Evolutionary conservation across 1,140 invertebrate genomes (phyloP).

Genomic region (Heliconius hewitsoni): DNA sequence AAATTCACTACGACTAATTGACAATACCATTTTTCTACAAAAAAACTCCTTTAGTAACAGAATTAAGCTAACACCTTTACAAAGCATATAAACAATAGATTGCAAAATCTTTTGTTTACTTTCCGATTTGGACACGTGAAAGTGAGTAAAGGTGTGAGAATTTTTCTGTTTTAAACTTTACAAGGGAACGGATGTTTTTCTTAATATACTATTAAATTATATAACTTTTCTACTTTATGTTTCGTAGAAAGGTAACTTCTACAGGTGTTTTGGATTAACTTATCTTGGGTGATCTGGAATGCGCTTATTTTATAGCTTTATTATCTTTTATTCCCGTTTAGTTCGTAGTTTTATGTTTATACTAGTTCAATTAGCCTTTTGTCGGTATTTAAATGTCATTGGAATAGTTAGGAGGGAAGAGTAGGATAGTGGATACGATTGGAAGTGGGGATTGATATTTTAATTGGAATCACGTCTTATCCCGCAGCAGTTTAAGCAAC

Average conservation of each 20-base stretch:
- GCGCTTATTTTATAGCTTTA: constrained; percentile 9
- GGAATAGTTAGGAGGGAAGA: too few relatives aligned
- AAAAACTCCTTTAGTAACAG: not conserved
- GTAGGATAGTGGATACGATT: too few relatives aligned
- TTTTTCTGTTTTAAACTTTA: not conserved
- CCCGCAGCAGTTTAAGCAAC: too few relatives aligned
- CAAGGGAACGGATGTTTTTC: constrained; percentile 32
- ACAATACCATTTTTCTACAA: not conserved
- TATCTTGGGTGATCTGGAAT: constrained; percentile 3
- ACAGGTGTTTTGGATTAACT: constrained; percentile 32
- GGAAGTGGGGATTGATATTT: too few relatives aligned
- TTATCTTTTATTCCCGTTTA: constrained; percentile 7
- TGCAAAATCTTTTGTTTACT: not conserved
- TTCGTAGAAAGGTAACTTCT: constrained; percentile 1
- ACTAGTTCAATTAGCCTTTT: not conserved
- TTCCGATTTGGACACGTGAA: not conserved
- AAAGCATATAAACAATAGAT: not conserved
- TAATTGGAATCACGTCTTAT: too few relatives aligned
- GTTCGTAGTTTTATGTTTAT: not conserved
- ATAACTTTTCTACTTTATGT: not conserved
- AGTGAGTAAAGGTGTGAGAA: constrained; percentile 10
- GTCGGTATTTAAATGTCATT: constrained; percentile 7
- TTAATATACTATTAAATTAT: not conserved
- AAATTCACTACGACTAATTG: not conserved
- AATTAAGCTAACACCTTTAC: not conserved